These are phyloP conservation scores for Aricia agestis DNA, from an alignment of 1,140 invertebrate genomes.

Conservation along the genomic window DNA sequence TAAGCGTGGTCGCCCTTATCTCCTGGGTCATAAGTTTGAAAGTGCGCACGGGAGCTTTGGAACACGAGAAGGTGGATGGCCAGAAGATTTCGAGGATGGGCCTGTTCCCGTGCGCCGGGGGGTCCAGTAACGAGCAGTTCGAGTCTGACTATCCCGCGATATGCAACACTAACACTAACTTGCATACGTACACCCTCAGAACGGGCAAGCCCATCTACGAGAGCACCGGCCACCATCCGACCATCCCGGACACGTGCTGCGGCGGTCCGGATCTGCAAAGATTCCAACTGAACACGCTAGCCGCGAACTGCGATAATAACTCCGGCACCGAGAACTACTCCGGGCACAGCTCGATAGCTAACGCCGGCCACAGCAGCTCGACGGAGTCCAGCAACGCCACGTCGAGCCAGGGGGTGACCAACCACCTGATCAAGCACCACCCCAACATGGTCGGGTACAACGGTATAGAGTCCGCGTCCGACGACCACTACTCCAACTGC, in stretches of 20 bases:
- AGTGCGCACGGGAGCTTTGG: slow-evolving; percentile 70
- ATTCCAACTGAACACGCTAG: slow-evolving; percentile 65
- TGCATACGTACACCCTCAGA: slow-evolving; percentile 87
- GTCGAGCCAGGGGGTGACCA: slow-evolving; percentile 71
- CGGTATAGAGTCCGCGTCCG: slow-evolving; percentile 69
- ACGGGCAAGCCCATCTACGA: slow-evolving; percentile 87
- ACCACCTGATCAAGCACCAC: slow-evolving; percentile 74
- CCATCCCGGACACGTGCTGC: slow-evolving; percentile 72
- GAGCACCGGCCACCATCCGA: slow-evolving; percentile 72
- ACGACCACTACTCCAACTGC: slow-evolving; percentile 75
- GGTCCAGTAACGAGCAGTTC: slow-evolving; percentile 86
- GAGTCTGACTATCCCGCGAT: slow-evolving; percentile 88
- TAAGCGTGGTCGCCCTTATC: slow-evolving; percentile 87
- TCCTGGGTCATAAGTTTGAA: slow-evolving; percentile 88
- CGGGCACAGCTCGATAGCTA: slow-evolving; percentile 73
- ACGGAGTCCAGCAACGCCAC: slow-evolving; percentile 74
- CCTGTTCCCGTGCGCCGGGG: slow-evolving; percentile 85
- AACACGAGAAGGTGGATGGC: slow-evolving; percentile 78
- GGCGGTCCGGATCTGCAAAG: slow-evolving; percentile 64
- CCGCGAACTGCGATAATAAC: slow-evolving; percentile 74
- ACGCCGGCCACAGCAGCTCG: slow-evolving; percentile 73
- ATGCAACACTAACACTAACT: slow-evolving; percentile 89
- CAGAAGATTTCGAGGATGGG: slow-evolving; percentile 83
- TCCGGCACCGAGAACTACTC: slow-evolving; percentile 75
- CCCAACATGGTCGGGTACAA: slow-evolving; percentile 69